These are phyloP conservation scores for Vollenhovia emeryi DNA, from an alignment of 1,140 invertebrate species.

Conservation along the genomic window DNA sequence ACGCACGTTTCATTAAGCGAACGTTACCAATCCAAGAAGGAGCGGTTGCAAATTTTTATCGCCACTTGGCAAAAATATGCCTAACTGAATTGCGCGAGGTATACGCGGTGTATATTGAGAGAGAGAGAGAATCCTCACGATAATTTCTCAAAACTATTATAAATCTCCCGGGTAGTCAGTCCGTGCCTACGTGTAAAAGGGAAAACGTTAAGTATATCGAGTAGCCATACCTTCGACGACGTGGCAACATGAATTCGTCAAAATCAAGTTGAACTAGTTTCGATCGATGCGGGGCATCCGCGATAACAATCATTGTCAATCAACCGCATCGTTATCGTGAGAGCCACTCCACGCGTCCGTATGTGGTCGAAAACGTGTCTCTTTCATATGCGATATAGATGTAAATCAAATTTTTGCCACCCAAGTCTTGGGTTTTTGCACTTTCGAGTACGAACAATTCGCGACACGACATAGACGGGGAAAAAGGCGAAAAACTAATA, in stretches of 20 bases:
- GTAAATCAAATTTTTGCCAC: constrained; percentile 23
- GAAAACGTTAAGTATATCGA: not conserved
- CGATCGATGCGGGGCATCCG: constrained; percentile 42
- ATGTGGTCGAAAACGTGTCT: constrained; percentile 44
- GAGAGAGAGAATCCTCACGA: not conserved
- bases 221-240: not conserved
- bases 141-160: not conserved
- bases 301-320: constrained; percentile 53
- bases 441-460: not conserved
- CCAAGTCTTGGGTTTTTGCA: not conserved
- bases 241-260: constrained; percentile 5
- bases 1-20: constrained; percentile 1
- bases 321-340: constrained; percentile 52
- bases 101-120: not conserved
- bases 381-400: not conserved
- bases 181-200: not conserved
- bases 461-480: no score
- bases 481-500: not conserved
- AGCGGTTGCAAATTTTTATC: not conserved
- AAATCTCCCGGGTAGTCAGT: not conserved
- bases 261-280: constrained; percentile 45
- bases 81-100: not conserved
- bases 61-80: not conserved
- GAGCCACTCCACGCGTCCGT: constrained; percentile 37
- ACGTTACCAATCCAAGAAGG: not conserved